Conservation (phyloP, 2,797 vertebrate genomes). For the Leuciscus waleckii region DNA sequence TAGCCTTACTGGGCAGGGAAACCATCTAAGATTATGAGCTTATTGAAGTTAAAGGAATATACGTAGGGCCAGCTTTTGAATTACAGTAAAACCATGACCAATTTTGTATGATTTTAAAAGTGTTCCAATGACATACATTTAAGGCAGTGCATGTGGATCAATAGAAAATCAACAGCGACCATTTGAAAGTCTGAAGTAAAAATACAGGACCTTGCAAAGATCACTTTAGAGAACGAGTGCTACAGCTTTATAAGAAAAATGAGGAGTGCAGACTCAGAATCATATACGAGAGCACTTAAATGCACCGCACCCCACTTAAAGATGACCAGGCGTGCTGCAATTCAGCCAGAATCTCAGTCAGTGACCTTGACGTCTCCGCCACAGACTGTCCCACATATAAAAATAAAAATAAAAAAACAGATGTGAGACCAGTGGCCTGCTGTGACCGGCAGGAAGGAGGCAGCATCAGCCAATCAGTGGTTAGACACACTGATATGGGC, state of each 20-base stretch:
- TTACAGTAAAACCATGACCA: not conserved
- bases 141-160: not conserved
- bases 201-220: constrained; percentile 4
- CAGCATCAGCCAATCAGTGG: constrained; percentile 16
- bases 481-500: constrained; percentile 10
- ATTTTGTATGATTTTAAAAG: constrained; percentile 11
- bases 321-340: constrained; percentile 18
- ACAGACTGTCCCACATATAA: not conserved
- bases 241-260: constrained; percentile 31
- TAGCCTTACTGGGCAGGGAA: not conserved
- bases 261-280: constrained; percentile 12
- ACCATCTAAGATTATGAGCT: not conserved
- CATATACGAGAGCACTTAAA: constrained; percentile 13
- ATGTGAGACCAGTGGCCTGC: constrained; percentile 33
- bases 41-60: not conserved
- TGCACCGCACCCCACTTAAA: not conserved
- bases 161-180: not conserved
- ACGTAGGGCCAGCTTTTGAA: not conserved
- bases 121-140: not conserved
- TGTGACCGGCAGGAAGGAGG: constrained; percentile 20
- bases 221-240: constrained; percentile 20
- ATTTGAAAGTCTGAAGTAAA: constrained; percentile 14
- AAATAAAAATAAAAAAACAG: not conserved
- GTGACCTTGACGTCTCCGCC: constrained; percentile 34
- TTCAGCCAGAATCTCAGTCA: constrained; percentile 24